Percentiles rank a stretch among this genome's conserved stretches.
These are phyloP conservation scores for Periplaneta americana DNA, from an alignment of 1,140 invertebrate genomes.

Conservation along the genomic window DNA sequence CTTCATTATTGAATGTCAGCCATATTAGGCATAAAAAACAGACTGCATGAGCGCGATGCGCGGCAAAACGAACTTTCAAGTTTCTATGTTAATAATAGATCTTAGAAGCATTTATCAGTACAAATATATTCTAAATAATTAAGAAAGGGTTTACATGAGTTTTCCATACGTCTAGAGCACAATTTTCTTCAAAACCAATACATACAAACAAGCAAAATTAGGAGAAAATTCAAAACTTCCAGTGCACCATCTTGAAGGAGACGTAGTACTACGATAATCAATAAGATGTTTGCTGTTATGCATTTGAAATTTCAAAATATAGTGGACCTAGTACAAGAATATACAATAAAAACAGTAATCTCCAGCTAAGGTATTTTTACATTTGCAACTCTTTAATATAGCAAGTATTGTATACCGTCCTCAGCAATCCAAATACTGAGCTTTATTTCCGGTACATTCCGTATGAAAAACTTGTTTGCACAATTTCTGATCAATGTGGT, in stretches of 20 bases:
- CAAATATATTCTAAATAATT: not conserved
- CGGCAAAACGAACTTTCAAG: conserved; percentile 13
- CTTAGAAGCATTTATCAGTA: not conserved
- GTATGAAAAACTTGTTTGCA: no score
- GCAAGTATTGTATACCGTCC: no score
- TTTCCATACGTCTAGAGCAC: not conserved
- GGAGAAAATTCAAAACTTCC: conserved; percentile 4
- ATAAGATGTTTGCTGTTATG: not conserved
- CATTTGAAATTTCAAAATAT: not conserved
- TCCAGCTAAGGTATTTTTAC: no score
- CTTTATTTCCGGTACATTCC: not conserved
- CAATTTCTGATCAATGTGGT: no score
- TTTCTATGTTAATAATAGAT: not conserved
- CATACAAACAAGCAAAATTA: not conserved
- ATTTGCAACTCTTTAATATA: no score
- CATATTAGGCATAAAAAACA: conserved; percentile 20
- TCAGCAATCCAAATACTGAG: no score
- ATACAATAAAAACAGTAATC: not conserved
- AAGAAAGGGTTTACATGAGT: not conserved
- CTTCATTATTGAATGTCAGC: conserved; percentile 19
- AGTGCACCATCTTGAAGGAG: conserved; percentile 2
- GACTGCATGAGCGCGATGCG: conserved; percentile 7
- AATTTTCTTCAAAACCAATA: not conserved
- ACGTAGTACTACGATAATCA: not conserved
- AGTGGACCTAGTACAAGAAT: not conserved